Percentiles rank a stretch among this genome's conserved stretches.
These are phyloP conservation scores for Ictalurus furcatus DNA, from an alignment of 2,113 vertebrate genomes.

Conservation along the genomic window DNA sequence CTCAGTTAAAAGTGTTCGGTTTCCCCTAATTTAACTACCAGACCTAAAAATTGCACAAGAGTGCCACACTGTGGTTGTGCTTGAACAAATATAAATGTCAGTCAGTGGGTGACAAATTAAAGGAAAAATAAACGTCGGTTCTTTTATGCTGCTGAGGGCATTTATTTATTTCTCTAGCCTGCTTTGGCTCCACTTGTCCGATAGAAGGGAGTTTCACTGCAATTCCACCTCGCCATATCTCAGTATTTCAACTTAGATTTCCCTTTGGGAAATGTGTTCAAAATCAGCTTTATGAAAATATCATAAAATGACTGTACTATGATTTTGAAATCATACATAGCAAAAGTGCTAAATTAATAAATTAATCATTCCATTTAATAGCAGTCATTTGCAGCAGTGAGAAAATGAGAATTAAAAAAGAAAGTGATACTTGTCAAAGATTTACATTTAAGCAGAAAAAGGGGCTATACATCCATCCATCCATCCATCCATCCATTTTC, in stretches of 20 bases:
- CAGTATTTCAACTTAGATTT: neutral
- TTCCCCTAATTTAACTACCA: neutral
- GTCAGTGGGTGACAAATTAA: neutral
- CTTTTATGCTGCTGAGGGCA: neutral
- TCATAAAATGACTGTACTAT: neutral
- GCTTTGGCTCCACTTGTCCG: neutral
- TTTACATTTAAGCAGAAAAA: neutral
- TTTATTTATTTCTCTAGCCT: neutral
- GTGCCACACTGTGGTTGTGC: slow-evolving; percentile 38
- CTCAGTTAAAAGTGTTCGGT: neutral
- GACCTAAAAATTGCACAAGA: slow-evolving; percentile 23
- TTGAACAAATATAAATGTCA: neutral
- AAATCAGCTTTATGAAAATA: neutral
- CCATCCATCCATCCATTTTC: too few species aligned
- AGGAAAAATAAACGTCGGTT: neutral
- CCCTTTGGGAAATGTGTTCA: neutral
- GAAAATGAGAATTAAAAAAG: neutral
- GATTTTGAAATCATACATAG: neutral
- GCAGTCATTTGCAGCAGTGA: neutral
- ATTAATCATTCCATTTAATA: neutral
- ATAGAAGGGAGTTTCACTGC: neutral
- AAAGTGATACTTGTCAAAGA: neutral
- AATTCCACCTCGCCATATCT: neutral
- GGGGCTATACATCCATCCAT: neutral
- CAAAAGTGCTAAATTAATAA: neutral